Evolutionary conservation across 2,797 vertebrate species (phyloP).

Genomic region (Pseudomugil gertrudae): DNA sequence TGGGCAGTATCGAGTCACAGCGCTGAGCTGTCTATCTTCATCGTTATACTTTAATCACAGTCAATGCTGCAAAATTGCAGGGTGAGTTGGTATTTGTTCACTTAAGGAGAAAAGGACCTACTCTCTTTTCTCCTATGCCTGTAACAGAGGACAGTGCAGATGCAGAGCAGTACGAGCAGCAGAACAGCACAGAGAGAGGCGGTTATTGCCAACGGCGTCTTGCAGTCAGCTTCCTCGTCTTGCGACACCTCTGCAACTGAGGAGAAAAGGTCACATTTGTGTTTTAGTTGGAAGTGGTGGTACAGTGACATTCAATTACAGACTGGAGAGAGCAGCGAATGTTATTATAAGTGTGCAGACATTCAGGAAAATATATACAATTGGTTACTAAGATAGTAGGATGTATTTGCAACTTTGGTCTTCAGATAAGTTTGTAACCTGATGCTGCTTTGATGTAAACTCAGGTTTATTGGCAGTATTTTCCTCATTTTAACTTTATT

Average conservation of each 20-base stretch:
- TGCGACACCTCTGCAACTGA: constrained; percentile 73
- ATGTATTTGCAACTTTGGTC: too few species aligned
- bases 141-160: constrained; percentile 67
- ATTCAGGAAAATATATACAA: constrained; percentile 7
- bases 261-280: constrained; percentile 45
- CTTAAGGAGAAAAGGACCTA: constrained; percentile 64
- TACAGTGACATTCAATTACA: constrained; percentile 33
- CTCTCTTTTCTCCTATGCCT: constrained; percentile 62
- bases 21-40: constrained; percentile 52
- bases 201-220: constrained; percentile 47
- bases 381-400: too few species aligned
- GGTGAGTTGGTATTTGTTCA: constrained; percentile 21
- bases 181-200: constrained; percentile 59
- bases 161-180: constrained; percentile 69
- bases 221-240: constrained; percentile 51
- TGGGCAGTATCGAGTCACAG: constrained; percentile 54
- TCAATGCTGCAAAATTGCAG: constrained; percentile 26
- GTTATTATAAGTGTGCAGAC: constrained; percentile 3
- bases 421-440: too few species aligned
- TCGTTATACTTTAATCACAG: constrained; percentile 74
- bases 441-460: constrained; percentile 16
- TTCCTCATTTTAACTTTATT: constrained; percentile 16
- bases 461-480: constrained; percentile 17
- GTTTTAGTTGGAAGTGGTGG: constrained; percentile 26
- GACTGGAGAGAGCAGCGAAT: constrained; percentile 9